Base-by-base conservation (phyloP, 2,113 vertebrate genomes). In the Mesitornis unicolor region DNA sequence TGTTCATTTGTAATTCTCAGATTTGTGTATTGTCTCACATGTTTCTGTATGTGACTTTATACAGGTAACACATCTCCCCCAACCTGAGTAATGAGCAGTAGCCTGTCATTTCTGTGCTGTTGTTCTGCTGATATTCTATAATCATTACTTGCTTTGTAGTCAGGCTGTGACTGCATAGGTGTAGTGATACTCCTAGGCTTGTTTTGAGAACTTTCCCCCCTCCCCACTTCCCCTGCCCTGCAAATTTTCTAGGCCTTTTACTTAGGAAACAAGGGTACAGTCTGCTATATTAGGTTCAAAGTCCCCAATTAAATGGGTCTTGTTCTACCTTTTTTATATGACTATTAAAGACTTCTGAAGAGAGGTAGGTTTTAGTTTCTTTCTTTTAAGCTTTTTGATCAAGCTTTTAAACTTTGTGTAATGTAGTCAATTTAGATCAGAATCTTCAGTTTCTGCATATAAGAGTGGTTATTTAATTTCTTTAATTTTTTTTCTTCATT, bases 401-500 rank as follows among this genome's bases (percentile, higher is more conserved):
- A 51, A 14, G 11, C 21, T 91, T 61, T 80, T 69, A 50, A 65
- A 40, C 13, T 57, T 68, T 33, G 9, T 54, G 47, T 24, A 48
- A 29, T 24, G 9, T 56, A 33, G 6, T 56, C 8, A 3, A 14
- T 93, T 75, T 93, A 50, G 77, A 59, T 83, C 24, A 60, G 45
- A 85, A 67, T 65, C 11, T 65, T 85, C 20, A 7, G 3, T 57
- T 93, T 71, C 48, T 67, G 65, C 16, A 4, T 38, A 4, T 40
- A 54, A 50, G 64, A 73, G 48, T 71, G 77, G 50, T 91, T 91
- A 42, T 54, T 94, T 95, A 94, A 95, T 94, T 87, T 95, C 50
- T 35, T 91, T 85, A 60, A n/a, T n/a, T n/a, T n/a, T n/a, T 19
- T 7, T 91, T 97, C 89, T 97, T 96, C 71, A 74, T 97, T 97